Percentiles rank a stretch among this genome's conserved stretches.
phyloP scores from a whole-genome alignment of 1,140 invertebrate genomes.

The Odontomachus brunneus region DNA sequence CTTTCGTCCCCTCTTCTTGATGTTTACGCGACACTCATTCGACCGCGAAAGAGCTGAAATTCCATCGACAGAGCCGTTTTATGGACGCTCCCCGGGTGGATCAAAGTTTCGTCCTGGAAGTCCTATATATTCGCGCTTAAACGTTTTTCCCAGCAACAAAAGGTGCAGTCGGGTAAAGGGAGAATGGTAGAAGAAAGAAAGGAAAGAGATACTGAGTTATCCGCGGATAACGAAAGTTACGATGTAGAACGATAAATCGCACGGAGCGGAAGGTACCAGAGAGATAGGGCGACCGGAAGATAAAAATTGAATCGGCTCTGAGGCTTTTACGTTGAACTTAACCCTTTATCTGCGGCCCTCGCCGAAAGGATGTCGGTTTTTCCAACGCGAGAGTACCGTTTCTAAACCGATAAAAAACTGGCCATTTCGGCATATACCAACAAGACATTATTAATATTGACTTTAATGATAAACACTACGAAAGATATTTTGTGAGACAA shows the following conservation, averaged over 20 bases:
- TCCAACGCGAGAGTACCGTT: background rate
- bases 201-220: conserved; percentile 35
- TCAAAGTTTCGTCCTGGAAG: conserved; percentile 64
- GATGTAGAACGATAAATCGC: conserved; percentile 53
- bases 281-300: conserved; percentile 28
- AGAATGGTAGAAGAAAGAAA: conserved; percentile 36
- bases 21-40: conserved; percentile 40
- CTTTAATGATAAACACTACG: background rate
- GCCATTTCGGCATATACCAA: background rate
- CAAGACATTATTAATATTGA: background rate
- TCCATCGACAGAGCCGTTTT: conserved; percentile 59
- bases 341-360: conserved; percentile 21
- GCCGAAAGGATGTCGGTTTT: conserved; percentile 1
- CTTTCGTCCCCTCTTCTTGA: background rate
- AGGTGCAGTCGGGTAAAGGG: background rate
- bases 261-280: background rate
- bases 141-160: conserved; percentile 60
- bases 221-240: conserved; percentile 52
- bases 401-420: background rate
- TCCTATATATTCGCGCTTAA: conserved; percentile 39
- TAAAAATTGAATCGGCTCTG: conserved; percentile 56
- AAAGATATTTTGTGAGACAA: background rate
- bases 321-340: conserved; percentile 10
- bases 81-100: conserved; percentile 40
- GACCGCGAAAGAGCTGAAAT: conserved; percentile 51